Conservation (phyloP, 2,113 vertebrate genomes). For the Laterallus jamaicensis region DNA sequence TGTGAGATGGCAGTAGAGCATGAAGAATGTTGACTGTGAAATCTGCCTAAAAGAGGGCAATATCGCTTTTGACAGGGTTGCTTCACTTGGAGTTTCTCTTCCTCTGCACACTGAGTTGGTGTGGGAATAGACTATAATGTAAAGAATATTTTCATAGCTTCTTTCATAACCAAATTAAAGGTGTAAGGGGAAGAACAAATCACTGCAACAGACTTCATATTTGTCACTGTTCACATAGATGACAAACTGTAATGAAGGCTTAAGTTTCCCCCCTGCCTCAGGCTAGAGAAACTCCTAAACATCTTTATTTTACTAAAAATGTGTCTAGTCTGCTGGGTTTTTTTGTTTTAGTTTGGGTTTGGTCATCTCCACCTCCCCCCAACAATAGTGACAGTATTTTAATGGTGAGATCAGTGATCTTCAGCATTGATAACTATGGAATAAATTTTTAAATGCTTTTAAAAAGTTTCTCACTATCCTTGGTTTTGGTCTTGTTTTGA, state of each 20-base stretch:
- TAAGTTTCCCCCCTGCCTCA: background rate
- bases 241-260: background rate
- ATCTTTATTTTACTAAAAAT: background rate
- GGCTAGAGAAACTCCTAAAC: background rate
- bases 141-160: background rate
- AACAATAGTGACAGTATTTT: background rate
- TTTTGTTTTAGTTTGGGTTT: background rate
- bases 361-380: background rate
- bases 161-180: background rate
- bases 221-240: background rate
- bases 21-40: background rate
- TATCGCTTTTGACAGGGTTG: background rate
- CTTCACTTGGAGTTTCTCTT: background rate
- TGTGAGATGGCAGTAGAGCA: background rate
- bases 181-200: background rate
- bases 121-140: background rate
- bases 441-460: background rate
- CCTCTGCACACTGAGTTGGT: background rate
- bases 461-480: background rate
- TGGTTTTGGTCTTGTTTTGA: background rate
- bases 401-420: background rate
- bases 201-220: background rate
- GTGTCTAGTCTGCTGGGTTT: background rate
- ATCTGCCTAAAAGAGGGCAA: background rate
- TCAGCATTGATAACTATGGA: background rate